Percentiles rank a stretch among this genome's conserved stretches.
phyloP scores from a whole-genome alignment of 2,113 vertebrate genomes.

The Lipotes vexillifer region DNA sequence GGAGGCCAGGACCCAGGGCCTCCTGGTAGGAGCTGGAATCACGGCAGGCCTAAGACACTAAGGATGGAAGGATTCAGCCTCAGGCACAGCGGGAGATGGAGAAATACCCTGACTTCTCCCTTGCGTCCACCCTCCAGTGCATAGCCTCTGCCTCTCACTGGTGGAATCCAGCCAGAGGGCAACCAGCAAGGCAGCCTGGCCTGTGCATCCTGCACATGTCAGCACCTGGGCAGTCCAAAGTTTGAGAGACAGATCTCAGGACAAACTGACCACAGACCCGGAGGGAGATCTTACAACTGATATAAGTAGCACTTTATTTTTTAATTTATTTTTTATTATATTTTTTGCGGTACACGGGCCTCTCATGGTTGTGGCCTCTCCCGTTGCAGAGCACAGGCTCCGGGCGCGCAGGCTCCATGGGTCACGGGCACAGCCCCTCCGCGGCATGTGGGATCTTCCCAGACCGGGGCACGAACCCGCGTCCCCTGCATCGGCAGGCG shows the following conservation, averaged over 20 bases:
- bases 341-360: too few relatives aligned
- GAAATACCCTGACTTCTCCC: neutral
- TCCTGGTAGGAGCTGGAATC: neutral
- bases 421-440: too few relatives aligned
- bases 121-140: neutral
- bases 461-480: too few relatives aligned
- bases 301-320: neutral
- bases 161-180: neutral
- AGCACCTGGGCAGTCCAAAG: neutral
- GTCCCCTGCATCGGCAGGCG: too few relatives aligned
- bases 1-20: neutral
- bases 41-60: neutral
- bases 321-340: too few relatives aligned
- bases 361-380: too few relatives aligned
- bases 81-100: neutral
- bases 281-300: neutral
- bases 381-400: too few relatives aligned
- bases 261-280: neutral
- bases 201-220: neutral
- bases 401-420: too few relatives aligned
- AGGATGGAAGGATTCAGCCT: neutral
- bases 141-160: neutral
- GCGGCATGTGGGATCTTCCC: too few relatives aligned
- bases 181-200: neutral
- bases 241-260: neutral